These are phyloP conservation scores for Oceanodroma tethys DNA, from an alignment of 2,113 vertebrate genomes.

Conservation along the genomic window DNA sequence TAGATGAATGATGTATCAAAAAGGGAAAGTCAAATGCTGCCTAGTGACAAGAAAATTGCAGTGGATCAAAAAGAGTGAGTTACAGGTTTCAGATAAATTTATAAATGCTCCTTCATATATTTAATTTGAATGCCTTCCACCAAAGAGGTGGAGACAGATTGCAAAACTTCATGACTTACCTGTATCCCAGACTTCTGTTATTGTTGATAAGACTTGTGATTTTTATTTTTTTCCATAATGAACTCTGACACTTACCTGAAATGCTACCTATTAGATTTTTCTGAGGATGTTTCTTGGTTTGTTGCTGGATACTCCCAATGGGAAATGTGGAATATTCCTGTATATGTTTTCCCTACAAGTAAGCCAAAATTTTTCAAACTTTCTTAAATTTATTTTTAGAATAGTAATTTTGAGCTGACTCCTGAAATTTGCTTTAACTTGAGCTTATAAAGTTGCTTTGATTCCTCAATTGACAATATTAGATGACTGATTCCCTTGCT, in stretches of 20 bases:
- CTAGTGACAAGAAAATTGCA: background rate
- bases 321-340: background rate
- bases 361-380: background rate
- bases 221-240: background rate
- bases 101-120: background rate
- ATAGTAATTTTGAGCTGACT: background rate
- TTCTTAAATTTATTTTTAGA: background rate
- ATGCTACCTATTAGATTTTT: background rate
- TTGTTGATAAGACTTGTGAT: background rate
- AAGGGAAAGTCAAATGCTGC: background rate
- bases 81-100: background rate
- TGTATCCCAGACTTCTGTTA: background rate
- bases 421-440: constrained; percentile 6
- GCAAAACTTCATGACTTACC: background rate
- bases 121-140: background rate
- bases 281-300: background rate
- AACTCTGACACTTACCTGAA: background rate
- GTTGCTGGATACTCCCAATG: background rate
- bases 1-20: background rate
- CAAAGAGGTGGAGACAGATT: background rate
- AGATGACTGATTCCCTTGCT: background rate
- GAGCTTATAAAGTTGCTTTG: background rate
- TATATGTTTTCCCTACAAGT: background rate
- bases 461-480: background rate
- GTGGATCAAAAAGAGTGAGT: background rate